Evolutionary conservation across 2,113 vertebrate genomes (phyloP).

Genomic region (Herpetotheres cachinnans): DNA sequence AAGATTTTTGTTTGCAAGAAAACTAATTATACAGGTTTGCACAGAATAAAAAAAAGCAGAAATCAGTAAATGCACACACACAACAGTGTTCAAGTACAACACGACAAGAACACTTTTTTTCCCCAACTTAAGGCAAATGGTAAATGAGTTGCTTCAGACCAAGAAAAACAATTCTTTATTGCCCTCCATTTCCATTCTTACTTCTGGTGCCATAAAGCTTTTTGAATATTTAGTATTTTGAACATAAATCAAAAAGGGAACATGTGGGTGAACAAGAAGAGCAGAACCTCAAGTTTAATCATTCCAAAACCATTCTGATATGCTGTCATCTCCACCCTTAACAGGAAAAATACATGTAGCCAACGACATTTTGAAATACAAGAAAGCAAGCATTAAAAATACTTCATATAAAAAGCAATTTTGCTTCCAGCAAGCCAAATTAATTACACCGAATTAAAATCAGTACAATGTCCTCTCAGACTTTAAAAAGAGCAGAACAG

Average conservation of each 20-base stretch:
- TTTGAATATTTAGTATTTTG: neutral
- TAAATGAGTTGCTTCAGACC: neutral
- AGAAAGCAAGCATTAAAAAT: neutral
- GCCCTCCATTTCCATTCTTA: neutral
- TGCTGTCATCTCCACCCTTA: neutral
- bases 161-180: neutral
- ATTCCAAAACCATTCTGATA: neutral
- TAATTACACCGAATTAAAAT: neutral
- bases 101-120: neutral
- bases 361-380: neutral
- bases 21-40: neutral
- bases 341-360: neutral
- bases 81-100: neutral
- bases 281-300: neutral
- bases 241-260: neutral
- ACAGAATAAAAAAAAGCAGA: neutral
- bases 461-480: neutral
- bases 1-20: neutral
- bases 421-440: neutral
- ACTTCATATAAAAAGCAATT: neutral
- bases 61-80: accelerated
- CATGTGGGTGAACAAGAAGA: neutral
- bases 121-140: neutral
- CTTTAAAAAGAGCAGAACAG: neutral
- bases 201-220: neutral